These are phyloP conservation scores for Megaceryle torquata DNA, from an alignment of 2,113 vertebrate species.

Conservation along the genomic window DNA sequence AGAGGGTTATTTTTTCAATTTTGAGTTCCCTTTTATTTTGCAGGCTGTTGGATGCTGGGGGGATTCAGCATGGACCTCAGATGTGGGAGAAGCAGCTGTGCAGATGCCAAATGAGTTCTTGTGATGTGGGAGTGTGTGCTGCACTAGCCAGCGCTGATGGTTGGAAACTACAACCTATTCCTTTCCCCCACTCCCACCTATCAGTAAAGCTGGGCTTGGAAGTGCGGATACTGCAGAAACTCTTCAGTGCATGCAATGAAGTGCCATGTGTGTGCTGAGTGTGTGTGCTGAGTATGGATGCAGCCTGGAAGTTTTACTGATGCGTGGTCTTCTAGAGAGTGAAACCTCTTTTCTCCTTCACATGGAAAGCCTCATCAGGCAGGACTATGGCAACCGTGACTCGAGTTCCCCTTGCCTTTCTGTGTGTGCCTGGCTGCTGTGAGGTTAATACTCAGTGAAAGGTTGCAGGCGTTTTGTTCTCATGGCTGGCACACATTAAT, in stretches of 20 bases:
- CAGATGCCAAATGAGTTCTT: not conserved
- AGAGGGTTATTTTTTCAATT: not conserved
- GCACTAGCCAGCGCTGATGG: not conserved
- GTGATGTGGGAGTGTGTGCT: not conserved
- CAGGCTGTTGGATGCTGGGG: not conserved
- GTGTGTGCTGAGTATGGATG: not conserved
- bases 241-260: accelerated
- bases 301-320: not conserved
- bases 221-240: not conserved
- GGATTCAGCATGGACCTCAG: not conserved
- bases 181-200: not conserved
- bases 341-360: not conserved
- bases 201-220: not conserved
- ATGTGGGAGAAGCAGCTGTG: not conserved
- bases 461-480: not conserved
- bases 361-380: not conserved
- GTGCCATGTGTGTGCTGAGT: too few species aligned
- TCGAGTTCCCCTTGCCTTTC: accelerated
- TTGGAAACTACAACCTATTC: not conserved
- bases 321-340: not conserved
- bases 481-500: not conserved
- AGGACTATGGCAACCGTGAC: not conserved
- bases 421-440: accelerated
- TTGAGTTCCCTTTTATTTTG: not conserved
- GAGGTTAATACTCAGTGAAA: not conserved